Conservation (phyloP, 1,140 invertebrate genomes). For the Leptopilina boulardi region DNA sequence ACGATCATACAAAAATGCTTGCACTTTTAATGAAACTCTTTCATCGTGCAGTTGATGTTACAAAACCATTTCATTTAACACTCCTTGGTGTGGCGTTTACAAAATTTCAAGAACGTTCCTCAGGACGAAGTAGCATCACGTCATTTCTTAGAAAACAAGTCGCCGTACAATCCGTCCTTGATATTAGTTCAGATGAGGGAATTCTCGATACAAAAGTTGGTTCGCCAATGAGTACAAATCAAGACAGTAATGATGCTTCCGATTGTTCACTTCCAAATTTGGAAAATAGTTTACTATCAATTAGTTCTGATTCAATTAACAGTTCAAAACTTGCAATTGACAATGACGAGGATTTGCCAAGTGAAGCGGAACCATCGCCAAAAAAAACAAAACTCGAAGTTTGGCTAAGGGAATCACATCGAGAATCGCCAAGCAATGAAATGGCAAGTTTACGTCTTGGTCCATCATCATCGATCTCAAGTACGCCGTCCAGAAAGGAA, state of each 20-base stretch:
- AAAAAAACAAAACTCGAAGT: constrained; percentile 80
- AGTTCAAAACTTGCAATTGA: constrained; percentile 50
- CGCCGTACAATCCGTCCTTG: constrained; percentile 83
- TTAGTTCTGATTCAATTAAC: constrained; percentile 55
- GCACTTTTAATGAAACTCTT: constrained; percentile 85
- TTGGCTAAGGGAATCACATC: constrained; percentile 66
- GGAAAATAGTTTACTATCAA: constrained; percentile 40
- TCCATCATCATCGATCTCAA: constrained; percentile 69
- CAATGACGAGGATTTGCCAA: constrained; percentile 71
- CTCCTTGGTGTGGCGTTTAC: constrained; percentile 86
- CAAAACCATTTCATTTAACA: constrained; percentile 86
- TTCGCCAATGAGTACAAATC: constrained; percentile 70
- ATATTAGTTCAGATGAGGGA: constrained; percentile 69
- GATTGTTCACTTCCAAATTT: constrained; percentile 42
- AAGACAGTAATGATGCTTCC: constrained; percentile 67
- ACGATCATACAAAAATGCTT: constrained; percentile 81
- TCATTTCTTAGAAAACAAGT: constrained; percentile 83
- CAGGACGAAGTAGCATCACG: constrained; percentile 80
- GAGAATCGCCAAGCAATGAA: constrained; percentile 71
- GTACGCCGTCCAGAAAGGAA: constrained; percentile 63
- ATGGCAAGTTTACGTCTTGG: constrained; percentile 69
- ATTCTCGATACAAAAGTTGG: constrained; percentile 62
- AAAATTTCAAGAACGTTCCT: constrained; percentile 84
- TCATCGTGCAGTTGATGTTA: constrained; percentile 82
- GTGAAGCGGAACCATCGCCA: constrained; percentile 82